Evolutionary conservation across 2,888 invertebrate genomes (phyloP), one percentile per base, ranked within the genome.

Genomic region (Melitaea athalia): DNA sequence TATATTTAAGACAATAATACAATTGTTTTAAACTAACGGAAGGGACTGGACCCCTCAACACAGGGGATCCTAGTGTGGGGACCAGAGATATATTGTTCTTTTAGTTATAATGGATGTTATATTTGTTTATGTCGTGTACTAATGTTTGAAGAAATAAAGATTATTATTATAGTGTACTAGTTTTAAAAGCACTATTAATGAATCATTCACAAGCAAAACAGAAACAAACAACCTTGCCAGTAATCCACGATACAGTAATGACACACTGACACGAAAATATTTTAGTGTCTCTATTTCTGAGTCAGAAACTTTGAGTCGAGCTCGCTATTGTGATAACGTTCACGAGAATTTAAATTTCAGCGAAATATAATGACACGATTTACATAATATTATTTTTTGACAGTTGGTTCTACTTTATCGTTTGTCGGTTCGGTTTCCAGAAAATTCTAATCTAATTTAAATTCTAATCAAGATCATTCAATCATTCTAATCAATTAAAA

Each of bases 241-340:
- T 47, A 62, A 66, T 66, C 50, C 61, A 68, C 61, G 64, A 57
- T 47, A 53, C 68, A 14, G 52, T 17, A 43, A 33, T 62, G 69
- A 69, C 66, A 69, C 66, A 69, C 69, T 66, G 50, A 69, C 69
- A 59, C 45, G 12, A 62, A 63, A 66, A 66, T 62, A 67, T 55
- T 59, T 69, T 63, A 59, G 69, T 59, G 52, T 50, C 15, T 50
- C 59, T 69, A 66, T 62, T 66, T 63, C 47, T 62, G 66, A 69
- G 47, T 66, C 50, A 66, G 66, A 67, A 62, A 55, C 53, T 50
- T 45, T n/a, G 17, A n/a, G 3, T 42, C 11, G 14, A 15, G 38
- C 45, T 24, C 53, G 66, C 47, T 43, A 47, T 57, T 45, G 12
- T 42, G 61, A 67, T 67, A 55, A 45, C 17, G 49, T 67, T 67